Evolutionary conservation across 2,888 invertebrate genomes (phyloP), one percentile per base, ranked within the genome.

Genomic region (Sylvicola cinctus): DNA sequence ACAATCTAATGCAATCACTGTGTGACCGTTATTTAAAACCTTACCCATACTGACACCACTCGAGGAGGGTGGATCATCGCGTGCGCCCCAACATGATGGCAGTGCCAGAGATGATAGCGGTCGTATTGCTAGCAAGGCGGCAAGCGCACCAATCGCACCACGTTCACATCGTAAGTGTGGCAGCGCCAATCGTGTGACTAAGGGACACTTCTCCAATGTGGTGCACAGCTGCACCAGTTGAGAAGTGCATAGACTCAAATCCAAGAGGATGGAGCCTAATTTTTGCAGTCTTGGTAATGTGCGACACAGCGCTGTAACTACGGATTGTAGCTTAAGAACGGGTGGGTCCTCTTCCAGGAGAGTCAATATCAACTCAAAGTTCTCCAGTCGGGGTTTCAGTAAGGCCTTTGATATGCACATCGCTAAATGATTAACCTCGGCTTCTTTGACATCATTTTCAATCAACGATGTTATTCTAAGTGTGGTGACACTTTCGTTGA

Each of bases 101-200:
- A 65, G 46, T 41, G 62, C 63, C 37, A 66, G 50, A 11, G 62
- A 62, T 28, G 61, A 52, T 30, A 65, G 50, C 11, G 64, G 62
- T 32, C 62, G 48, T 34, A 55, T 54, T 37, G 59, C 55, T 16
- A 65, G 52, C 15, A 65, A 45, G 29, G 57, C 54, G 3, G 65
- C 61, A 25, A 66, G 52, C 10, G 65, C 61, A 34, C 58, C 55
- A 11, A 65, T 54, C 4, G 64, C 65, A 37, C 64, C 62, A 34
- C 62, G 55, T 38, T 65, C 65, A 42, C 65, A 64, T 36, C 64
- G 58, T 36, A 66, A 51, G 50, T 66, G 66, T 8, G 65, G 65
- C 41, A 66, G 51, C 40, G 64, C 63, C 36, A 66, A 47, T 27
- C 64, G 55, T 37, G 62, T 59, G 29, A 66, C 56, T 44, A 60